Conservation (phyloP, 2,888 invertebrate genomes). For the Marronus borbonicus region DNA sequence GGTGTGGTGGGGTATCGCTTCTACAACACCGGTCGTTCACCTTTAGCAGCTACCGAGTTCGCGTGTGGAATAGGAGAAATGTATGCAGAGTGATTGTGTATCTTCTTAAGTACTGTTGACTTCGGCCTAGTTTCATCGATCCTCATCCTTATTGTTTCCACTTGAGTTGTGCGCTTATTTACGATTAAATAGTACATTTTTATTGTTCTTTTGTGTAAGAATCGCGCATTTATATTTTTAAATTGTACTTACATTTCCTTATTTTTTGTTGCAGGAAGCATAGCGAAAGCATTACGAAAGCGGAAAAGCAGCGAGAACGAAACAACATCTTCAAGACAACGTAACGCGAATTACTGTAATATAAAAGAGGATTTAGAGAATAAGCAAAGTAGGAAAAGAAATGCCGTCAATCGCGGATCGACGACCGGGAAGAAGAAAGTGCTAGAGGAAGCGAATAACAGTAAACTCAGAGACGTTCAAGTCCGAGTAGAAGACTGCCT, state of each 20-base stretch:
- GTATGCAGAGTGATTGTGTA: slow-evolving; percentile 57
- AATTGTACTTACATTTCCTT: slow-evolving; percentile 36
- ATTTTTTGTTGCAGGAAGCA: slow-evolving; percentile 60
- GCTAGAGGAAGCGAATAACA: slow-evolving; percentile 69
- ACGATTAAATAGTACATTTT: not conserved
- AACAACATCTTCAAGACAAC: slow-evolving; percentile 58
- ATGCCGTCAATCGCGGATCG: slow-evolving; percentile 62
- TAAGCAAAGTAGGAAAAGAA: slow-evolving; percentile 63
- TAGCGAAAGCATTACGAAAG: slow-evolving; percentile 62
- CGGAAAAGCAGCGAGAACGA: slow-evolving; percentile 67
- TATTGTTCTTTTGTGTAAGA: not conserved
- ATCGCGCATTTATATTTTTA: slow-evolving; percentile 6
- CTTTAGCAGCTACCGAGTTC: slow-evolving; percentile 55
- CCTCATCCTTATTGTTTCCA: slow-evolving; percentile 49
- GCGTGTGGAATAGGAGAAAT: slow-evolving; percentile 60
- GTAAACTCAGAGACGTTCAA: slow-evolving; percentile 69
- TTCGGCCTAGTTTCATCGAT: slow-evolving; percentile 60
- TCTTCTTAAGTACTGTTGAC: slow-evolving; percentile 60
- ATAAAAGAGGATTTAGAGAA: slow-evolving; percentile 68
- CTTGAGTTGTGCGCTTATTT: slow-evolving; percentile 37
- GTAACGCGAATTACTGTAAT: slow-evolving; percentile 59
- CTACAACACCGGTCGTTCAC: slow-evolving; percentile 57
- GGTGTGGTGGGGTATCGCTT: slow-evolving; percentile 50
- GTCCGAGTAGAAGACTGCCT: slow-evolving; percentile 69
- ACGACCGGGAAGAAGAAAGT: slow-evolving; percentile 67